phyloP scores from a whole-genome alignment of 2,888 invertebrate genomes.

The Priocnemis perturbator region DNA sequence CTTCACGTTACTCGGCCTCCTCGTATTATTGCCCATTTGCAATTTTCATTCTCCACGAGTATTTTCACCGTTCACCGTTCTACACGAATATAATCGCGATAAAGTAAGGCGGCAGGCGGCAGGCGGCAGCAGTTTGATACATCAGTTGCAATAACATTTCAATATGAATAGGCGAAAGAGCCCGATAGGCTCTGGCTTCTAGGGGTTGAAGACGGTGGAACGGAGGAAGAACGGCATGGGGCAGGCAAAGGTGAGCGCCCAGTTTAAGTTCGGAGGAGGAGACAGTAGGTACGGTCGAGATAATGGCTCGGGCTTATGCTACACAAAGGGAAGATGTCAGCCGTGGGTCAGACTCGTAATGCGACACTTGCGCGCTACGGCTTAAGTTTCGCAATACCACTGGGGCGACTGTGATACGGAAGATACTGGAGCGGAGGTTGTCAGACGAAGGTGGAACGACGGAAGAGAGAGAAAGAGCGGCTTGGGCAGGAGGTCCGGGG shows the following conservation, averaged over 20 bases:
- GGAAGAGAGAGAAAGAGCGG: slow-evolving; percentile 21
- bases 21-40: no score
- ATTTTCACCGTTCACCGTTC: no score
- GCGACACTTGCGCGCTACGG: slow-evolving; percentile 70
- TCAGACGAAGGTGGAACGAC: slow-evolving; percentile 19
- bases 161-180: not conserved
- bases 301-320: slow-evolving; percentile 60
- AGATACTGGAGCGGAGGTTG: slow-evolving; percentile 47
- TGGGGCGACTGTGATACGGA: slow-evolving; percentile 61
- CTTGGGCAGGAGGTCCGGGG: not conserved
- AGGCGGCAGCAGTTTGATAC: not conserved
- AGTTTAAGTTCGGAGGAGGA: slow-evolving; percentile 38
- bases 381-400: slow-evolving; percentile 72
- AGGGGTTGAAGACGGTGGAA: not conserved
- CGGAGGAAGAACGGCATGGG: slow-evolving; percentile 6
- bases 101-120: no score
- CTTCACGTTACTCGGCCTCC: no score
- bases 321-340: slow-evolving; percentile 52
- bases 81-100: no score
- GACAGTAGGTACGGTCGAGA: slow-evolving; percentile 44
- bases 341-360: slow-evolving; percentile 52
- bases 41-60: no score
- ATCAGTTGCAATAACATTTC: not conserved
- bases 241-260: slow-evolving; percentile 15
- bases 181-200: slow-evolving; percentile 15